phyloP scores from a whole-genome alignment of 2,888 invertebrate genomes.

The Nomada lathburiana region DNA sequence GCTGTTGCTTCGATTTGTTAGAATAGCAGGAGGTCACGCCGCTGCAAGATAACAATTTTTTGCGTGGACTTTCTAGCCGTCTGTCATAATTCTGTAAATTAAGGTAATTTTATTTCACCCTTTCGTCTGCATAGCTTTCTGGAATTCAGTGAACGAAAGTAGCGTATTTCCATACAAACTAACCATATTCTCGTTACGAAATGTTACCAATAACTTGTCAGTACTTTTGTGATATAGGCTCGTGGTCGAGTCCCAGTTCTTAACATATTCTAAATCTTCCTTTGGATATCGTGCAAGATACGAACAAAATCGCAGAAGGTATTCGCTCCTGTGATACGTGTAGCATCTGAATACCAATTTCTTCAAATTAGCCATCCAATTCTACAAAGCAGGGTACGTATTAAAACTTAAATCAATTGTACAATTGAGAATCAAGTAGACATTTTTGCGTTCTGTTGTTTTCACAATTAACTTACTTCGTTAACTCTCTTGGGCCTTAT shows the following conservation, averaged over 20 bases:
- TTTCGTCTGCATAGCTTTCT: neutral
- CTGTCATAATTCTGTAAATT: conserved; percentile 82
- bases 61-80: conserved; percentile 81
- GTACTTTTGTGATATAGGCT: conserved; percentile 89
- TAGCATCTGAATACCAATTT: conserved; percentile 89
- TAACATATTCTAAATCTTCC: conserved; percentile 88
- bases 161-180: conserved; percentile 70
- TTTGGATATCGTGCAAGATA: conserved; percentile 88
- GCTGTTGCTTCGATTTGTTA: conserved; percentile 78
- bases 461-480: conserved; percentile 80
- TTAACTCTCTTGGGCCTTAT: conserved; percentile 85
- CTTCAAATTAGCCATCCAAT: conserved; percentile 88
- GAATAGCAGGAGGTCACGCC: conserved; percentile 67
- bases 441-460: neutral
- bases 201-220: conserved; percentile 89
- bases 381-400: conserved; percentile 74
- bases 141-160: neutral
- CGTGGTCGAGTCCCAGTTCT: conserved; percentile 90
- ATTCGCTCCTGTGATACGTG: conserved; percentile 90
- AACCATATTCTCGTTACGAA: conserved; percentile 90
- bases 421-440: neutral
- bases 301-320: conserved; percentile 89
- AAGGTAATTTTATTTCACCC: neutral
- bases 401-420: neutral
- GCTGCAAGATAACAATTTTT: conserved; percentile 84